A percentile compares a stretch with the other conserved stretches of the same genome.
phyloP scores from a whole-genome alignment of 2,113 vertebrate genomes.

The Collichthys lucidus region DNA sequence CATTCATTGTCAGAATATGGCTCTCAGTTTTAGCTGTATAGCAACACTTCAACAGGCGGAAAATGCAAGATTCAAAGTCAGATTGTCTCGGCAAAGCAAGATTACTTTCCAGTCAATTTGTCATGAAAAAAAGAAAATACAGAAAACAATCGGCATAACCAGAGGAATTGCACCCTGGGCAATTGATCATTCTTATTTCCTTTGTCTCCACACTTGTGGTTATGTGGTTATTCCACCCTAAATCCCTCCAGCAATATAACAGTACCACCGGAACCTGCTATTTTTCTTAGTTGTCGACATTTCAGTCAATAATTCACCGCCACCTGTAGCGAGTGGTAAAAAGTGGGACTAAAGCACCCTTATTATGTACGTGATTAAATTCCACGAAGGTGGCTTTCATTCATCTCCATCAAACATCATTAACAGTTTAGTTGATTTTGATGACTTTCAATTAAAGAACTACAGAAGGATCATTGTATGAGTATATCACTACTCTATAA shows the following conservation, averaged over 20 bases:
- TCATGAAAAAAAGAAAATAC: conserved; percentile 18
- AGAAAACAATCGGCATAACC: conserved; percentile 41
- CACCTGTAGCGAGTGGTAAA: background rate
- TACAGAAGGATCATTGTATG: background rate
- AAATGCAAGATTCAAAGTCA: conserved; percentile 27
- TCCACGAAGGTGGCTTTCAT: background rate
- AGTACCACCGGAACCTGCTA: background rate
- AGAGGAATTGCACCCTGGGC: conserved; percentile 9
- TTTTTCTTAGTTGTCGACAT: background rate
- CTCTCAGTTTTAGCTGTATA: background rate
- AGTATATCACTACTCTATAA: background rate
- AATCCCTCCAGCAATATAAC: background rate
- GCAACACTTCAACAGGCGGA: background rate
- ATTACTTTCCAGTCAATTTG: conserved; percentile 40
- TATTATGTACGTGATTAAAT: background rate
- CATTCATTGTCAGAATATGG: background rate
- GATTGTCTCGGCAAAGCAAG: conserved; percentile 20
- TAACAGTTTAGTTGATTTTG: background rate
- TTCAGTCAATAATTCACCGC: conserved; percentile 13
- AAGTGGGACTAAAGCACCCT: background rate
- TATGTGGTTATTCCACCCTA: conserved; percentile 11
- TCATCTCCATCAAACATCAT: background rate
- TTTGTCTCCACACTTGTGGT: conserved; percentile 25
- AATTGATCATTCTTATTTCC: conserved; percentile 39
- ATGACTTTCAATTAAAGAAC: background rate